Evolutionary conservation across 1,140 invertebrate genomes (phyloP), one percentile per base, ranked within the genome.

Genomic region (Zaprionus nigranus): DNA sequence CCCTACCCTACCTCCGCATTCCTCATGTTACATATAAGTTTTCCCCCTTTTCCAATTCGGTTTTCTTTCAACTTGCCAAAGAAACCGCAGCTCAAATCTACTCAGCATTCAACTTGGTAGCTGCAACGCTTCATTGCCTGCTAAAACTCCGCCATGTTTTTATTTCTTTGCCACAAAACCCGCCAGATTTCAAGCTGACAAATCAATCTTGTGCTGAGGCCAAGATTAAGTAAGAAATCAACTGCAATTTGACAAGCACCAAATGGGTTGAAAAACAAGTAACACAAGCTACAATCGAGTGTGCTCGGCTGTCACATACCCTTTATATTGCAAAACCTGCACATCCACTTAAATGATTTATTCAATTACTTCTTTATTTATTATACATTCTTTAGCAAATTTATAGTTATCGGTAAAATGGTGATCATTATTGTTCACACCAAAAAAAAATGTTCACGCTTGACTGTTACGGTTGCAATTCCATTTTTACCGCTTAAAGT

Each of bases 231-330:
- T 9, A n/a, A 17, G n/a, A 46, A 46, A 17, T 46, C 40, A 46
- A 46, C n/a, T 46, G 40, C 40, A n/a, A 46, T 46, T 46, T 46
- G 40, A 46, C 40, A 46, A 46, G 40, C 40, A 46, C 40, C 17
- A 46, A 46, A 46, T 20, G 40, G 40, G 5, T 46, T 46, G 40
- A 46, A 46, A 40, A n/a, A 40, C 15, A 34, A 34, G 30, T 9
- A 34, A 34, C 9, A 11, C 0, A 34, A 34, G 9, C 30, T 9
- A 3, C 30, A 9, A 0, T 34, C 30, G 3, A 30, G 30, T 7
- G 5, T 40, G 15, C 38, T 30, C 15, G 38, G 7, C 2, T 5
- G 38, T 9, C 0, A 9, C 3, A 11, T 34, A 34, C 9, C 30
- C 30, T 11, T 30, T 30, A 22, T 9, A 7, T 30, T 9, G 28